A percentile compares a stretch with the other conserved stretches of the same genome.
phyloP scores from a whole-genome alignment of 1,140 invertebrate genomes.

The Pseudachorutes palmiensis region DNA sequence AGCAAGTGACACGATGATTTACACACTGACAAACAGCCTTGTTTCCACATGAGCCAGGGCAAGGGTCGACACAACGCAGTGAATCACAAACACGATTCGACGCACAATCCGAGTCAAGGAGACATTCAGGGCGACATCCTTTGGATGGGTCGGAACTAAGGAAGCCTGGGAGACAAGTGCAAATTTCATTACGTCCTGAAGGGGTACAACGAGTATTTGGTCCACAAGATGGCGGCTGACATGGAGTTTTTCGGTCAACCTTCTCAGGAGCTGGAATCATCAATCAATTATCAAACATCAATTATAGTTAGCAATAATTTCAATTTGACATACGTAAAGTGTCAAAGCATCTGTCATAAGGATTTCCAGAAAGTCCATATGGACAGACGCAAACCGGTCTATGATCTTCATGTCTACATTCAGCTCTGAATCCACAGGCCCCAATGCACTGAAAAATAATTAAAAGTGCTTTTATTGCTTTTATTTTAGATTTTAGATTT shows the following conservation, averaged over 20 bases:
- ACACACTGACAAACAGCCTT: constrained; percentile 70
- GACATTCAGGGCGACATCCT: constrained; percentile 45
- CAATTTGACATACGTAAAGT: constrained; percentile 11
- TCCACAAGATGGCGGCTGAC: constrained; percentile 64
- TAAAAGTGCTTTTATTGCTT: not conserved
- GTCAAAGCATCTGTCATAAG: constrained; percentile 21
- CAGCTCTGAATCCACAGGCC: constrained; percentile 71
- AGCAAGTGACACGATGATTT: constrained; percentile 68
- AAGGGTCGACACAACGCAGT: constrained; percentile 72
- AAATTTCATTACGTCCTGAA: constrained; percentile 46
- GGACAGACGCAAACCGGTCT: constrained; percentile 32
- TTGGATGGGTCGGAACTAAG: constrained; percentile 26
- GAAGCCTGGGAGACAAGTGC: constrained; percentile 51
- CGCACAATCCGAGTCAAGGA: constrained; percentile 68
- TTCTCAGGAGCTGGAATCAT: not conserved
- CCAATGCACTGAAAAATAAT: constrained; percentile 46
- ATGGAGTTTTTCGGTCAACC: constrained; percentile 45
- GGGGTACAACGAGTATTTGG: constrained; percentile 59
- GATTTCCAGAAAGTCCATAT: constrained; percentile 25
- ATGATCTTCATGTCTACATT: constrained; percentile 66
- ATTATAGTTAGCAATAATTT: too few relatives aligned
- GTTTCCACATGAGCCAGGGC: constrained; percentile 64
- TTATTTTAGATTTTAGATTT: not conserved
- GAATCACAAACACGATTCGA: constrained; percentile 64
- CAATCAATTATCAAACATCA: too few relatives aligned